Evolutionary conservation across 1,140 invertebrate genomes (phyloP), one percentile per base, ranked within the genome.

Genomic region (Trichomalopsis sarcophagae): DNA sequence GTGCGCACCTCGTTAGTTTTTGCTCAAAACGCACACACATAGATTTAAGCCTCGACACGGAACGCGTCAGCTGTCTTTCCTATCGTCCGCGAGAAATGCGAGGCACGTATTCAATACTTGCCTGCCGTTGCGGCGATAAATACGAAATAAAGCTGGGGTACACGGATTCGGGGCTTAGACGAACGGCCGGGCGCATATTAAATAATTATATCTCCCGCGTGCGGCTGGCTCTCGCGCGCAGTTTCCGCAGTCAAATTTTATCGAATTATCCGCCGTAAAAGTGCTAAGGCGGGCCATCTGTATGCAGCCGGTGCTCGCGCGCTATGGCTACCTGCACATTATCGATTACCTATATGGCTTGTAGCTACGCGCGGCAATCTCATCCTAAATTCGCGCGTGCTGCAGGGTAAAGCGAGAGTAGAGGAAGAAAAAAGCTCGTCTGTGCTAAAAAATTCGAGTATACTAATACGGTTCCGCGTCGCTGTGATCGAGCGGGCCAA

Each of bases 81-180:
- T 21, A 62, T n/a, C 2, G n/a, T 55, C 17, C 33, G 55, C 55
- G 55, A 0, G 0, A 5, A 71, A 71, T 71, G 17, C 68, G 10
- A 13, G 68, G 68, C 68, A 71, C 68, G 68, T 71, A 71, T 71
- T 71, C 27, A 71, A 71, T 71, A 71, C 27, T 71, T 17, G 47
- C 40, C 5, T 27, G 55, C 17, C 17, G 55, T 21, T 1, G 14
- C 5, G 2, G 17, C 21, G 21, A 62, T 50, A 62, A 62, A 62
- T 62, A n/a, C 21, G 55, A 62, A n/a, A 62, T 62, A 21, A 7
- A 21, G 21, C 0, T 21, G 27, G 27, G 27, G 17, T 62, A 9
- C 7, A 2, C 7, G 17, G 55, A 2, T 62, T 21, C 50, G 50
- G 13, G 6, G 55, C 55, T n/a, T 62, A 62, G 14, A 62, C 1